Conservation (phyloP, 2,888 invertebrate species). For the Crocallis elinguaria region DNA sequence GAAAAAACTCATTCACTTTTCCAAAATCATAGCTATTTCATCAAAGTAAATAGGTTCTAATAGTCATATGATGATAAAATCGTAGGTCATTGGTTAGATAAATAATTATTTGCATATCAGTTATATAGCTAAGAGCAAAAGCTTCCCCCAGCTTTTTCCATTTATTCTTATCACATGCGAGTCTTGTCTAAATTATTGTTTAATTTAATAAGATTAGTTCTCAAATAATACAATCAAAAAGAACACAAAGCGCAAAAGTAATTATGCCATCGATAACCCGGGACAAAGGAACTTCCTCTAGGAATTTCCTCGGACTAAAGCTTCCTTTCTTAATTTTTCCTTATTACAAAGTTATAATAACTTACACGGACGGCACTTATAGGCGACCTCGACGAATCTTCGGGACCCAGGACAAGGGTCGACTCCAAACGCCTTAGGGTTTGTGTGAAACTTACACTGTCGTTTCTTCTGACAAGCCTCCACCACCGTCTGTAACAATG, state of each 20-base stretch:
- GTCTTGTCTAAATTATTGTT: too few species aligned
- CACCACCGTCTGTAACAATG: conserved; percentile 96
- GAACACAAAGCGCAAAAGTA: too few species aligned
- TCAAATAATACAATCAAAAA: not conserved
- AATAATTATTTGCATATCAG: too few species aligned
- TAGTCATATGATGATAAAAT: too few species aligned
- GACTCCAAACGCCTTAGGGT: conserved; percentile 93
- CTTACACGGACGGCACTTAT: conserved; percentile 99
- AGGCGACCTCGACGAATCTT: conserved; percentile 97
- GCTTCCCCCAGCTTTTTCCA: too few species aligned
- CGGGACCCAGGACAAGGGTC: conserved; percentile 97
- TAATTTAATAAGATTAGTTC: too few species aligned
- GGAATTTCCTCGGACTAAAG: conserved; percentile 9
- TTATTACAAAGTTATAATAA: conserved; percentile 50
- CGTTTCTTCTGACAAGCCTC: conserved; percentile 97
- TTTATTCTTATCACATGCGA: too few species aligned
- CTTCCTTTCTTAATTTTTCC: conserved; percentile 25
- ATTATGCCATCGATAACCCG: not conserved
- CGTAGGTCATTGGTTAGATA: too few species aligned
- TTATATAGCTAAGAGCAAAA: too few species aligned
- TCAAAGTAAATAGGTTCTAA: too few species aligned
- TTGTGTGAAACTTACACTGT: conserved; percentile 95
- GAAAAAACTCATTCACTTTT: too few species aligned
- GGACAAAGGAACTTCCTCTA: not conserved
- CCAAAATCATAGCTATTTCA: too few species aligned